These are phyloP conservation scores for Auanema sp. DNA, from an alignment of 2,888 invertebrate species.

Conservation along the genomic window DNA sequence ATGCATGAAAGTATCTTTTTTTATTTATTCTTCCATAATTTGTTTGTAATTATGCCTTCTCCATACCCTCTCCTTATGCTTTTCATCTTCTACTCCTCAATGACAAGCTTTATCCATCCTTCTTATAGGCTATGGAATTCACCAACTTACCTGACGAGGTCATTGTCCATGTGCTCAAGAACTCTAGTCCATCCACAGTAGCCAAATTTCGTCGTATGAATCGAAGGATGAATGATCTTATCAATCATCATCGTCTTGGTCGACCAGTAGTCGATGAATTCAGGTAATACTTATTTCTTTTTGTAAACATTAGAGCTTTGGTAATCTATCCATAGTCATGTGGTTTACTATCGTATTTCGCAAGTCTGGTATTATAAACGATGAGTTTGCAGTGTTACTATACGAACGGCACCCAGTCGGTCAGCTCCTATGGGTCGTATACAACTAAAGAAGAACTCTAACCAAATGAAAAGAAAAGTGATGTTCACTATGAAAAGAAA, in stretches of 20 bases:
- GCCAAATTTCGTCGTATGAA: slow-evolving; percentile 10
- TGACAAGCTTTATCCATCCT: too few species aligned
- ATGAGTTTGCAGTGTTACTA: slow-evolving; percentile 14
- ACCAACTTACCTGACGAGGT: slow-evolving; percentile 15
- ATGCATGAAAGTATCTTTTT: too few species aligned
- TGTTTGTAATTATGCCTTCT: too few species aligned
- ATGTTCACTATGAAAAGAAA: slow-evolving; percentile 19
- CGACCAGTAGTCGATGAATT: slow-evolving; percentile 19
- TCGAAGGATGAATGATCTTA: slow-evolving; percentile 6
- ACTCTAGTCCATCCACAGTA: slow-evolving; percentile 14
- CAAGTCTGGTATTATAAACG: neutral
- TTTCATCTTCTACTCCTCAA: too few species aligned
- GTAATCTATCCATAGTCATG: too few species aligned
- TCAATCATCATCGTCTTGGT: slow-evolving; percentile 12
- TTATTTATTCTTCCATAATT: too few species aligned
- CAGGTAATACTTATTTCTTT: neutral
- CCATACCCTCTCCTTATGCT: too few species aligned
- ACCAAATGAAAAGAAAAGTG: slow-evolving; percentile 10
- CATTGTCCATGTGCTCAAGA: slow-evolving; percentile 10
- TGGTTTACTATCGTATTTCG: too few species aligned
- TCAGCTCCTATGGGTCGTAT: slow-evolving; percentile 18
- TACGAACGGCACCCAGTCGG: slow-evolving; percentile 12
- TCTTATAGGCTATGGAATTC: neutral
- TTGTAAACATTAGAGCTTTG: too few species aligned
- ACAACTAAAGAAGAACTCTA: slow-evolving; percentile 14